Percentiles rank a stretch among this genome's conserved stretches.
These are phyloP conservation scores for Tetragnatha versicolor DNA, from an alignment of 1,140 invertebrate genomes.

Conservation along the genomic window DNA sequence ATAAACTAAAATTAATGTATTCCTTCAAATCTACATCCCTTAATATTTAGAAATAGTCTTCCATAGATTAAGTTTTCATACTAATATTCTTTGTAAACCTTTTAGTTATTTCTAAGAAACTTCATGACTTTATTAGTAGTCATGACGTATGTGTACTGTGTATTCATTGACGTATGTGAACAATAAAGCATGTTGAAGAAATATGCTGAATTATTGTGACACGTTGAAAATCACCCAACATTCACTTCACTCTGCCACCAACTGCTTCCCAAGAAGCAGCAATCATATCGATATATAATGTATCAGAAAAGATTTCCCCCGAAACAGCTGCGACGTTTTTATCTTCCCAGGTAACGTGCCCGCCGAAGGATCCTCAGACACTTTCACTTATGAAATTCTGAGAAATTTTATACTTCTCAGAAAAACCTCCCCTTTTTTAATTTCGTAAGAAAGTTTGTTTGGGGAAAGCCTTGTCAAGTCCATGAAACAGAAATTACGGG, in stretches of 20 bases:
- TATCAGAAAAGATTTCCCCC: background rate
- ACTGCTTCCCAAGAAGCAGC: background rate
- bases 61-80: too few relatives aligned
- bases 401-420: background rate
- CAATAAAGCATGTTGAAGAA: too few relatives aligned
- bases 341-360: slow-evolving; percentile 12
- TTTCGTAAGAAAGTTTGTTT: background rate
- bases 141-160: too few relatives aligned
- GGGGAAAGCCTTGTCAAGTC: background rate
- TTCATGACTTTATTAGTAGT: too few relatives aligned
- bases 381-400: slow-evolving; percentile 14
- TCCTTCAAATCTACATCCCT: too few relatives aligned
- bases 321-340: slow-evolving; percentile 21
- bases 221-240: background rate
- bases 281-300: slow-evolving; percentile 23
- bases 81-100: too few relatives aligned
- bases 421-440: background rate
- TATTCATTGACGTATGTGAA: too few relatives aligned
- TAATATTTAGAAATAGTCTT: too few relatives aligned
- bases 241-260: background rate
- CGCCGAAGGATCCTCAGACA: background rate
- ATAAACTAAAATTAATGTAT: too few relatives aligned
- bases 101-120: too few relatives aligned
- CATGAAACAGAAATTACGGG: slow-evolving; percentile 22
- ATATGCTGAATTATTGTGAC: too few relatives aligned